Conservation (phyloP, 2,888 invertebrate genomes). For the Masnerella sp. region DNA sequence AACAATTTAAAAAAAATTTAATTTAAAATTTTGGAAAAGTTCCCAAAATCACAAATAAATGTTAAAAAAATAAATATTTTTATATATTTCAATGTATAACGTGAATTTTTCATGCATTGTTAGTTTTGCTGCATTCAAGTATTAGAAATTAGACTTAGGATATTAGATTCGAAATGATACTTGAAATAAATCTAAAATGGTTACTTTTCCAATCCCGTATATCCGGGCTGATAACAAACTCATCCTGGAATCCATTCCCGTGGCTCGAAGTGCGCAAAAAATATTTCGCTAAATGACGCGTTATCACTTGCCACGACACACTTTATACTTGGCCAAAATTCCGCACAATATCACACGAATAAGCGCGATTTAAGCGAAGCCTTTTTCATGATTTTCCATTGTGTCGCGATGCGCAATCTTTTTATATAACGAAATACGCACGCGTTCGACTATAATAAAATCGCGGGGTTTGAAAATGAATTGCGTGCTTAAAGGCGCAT, state of each 20-base stretch:
- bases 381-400: slow-evolving; percentile 14
- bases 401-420: slow-evolving; percentile 7
- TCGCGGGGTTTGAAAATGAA: too few relatives aligned
- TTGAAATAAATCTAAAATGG: not conserved
- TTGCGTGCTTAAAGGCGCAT: too few relatives aligned
- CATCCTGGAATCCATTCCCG: not conserved
- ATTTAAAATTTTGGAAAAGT: too few relatives aligned
- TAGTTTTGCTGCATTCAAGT: too few relatives aligned
- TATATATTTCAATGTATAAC: too few relatives aligned
- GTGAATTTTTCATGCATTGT: too few relatives aligned
- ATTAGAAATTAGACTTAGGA: too few relatives aligned
- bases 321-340: slow-evolving; percentile 6
- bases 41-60: too few relatives aligned
- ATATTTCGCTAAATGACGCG: slow-evolving; percentile 3
- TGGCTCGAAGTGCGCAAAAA: slow-evolving; percentile 2
- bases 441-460: slow-evolving; percentile 5
- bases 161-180: not conserved
- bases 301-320: slow-evolving; percentile 4
- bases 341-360: slow-evolving; percentile 14
- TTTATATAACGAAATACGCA: slow-evolving; percentile 8
- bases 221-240: not conserved
- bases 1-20: too few relatives aligned
- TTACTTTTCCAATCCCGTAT: not conserved
- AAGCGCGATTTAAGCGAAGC: not conserved
- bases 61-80: too few relatives aligned